These are phyloP conservation scores for Calliphora vicina DNA, from an alignment of 1,140 invertebrate species.

Conservation along the genomic window DNA sequence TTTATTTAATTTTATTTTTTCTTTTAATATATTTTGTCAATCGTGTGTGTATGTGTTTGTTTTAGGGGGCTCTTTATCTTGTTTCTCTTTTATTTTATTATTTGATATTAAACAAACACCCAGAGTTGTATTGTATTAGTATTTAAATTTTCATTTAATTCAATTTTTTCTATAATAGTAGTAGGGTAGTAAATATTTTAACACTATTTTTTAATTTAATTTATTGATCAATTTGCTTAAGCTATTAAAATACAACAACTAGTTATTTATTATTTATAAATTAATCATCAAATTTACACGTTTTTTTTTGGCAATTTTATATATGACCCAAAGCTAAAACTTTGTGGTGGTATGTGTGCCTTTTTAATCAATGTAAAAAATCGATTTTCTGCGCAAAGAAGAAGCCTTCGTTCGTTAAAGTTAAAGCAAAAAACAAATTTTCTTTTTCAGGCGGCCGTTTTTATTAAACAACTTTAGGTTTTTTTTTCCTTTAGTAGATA, in stretches of 20 bases:
- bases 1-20: neutral
- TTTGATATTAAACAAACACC: neutral
- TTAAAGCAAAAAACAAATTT: conserved; percentile 60
- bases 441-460: conserved; percentile 55
- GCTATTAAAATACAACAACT: neutral
- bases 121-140: neutral
- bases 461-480: neutral
- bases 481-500: neutral
- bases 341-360: neutral
- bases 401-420: conserved; percentile 37
- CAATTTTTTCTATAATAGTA: too few species aligned
- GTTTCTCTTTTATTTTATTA: neutral
- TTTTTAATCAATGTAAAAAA: conserved; percentile 34
- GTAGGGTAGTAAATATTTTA: neutral
- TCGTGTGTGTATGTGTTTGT: too few species aligned
- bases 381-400: conserved; percentile 36
- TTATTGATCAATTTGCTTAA: neutral
- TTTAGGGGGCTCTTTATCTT: too few species aligned
- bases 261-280: neutral
- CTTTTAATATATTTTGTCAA: neutral
- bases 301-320: neutral
- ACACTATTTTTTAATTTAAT: neutral
- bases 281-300: neutral
- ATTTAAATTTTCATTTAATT: too few species aligned
- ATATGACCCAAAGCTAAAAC: neutral